Base-by-base conservation (phyloP, 2,797 vertebrate species). In the Lagorchestes hirsutus region DNA sequence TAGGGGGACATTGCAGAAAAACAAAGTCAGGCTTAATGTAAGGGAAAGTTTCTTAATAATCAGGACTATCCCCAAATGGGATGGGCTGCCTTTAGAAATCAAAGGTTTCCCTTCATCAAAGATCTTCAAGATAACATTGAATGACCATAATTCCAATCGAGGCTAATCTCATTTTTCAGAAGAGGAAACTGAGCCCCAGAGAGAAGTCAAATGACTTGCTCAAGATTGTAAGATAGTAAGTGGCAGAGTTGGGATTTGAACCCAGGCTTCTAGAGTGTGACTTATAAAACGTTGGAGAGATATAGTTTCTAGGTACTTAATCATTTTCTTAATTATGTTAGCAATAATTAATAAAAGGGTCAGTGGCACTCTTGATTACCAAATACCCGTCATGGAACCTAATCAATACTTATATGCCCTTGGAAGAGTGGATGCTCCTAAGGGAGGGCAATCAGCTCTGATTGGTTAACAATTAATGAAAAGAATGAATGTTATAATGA, bases 171-270 rank as follows among this genome's bases (percentile, higher is more conserved):
- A 54, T 62, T 91, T 54, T 55, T 28, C 12, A 6, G 29, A 46
- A 2, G 27, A 62, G 29, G 14, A 90, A 55, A 31, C 0, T 5
- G 40, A 91, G 90, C 12, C 55, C 90, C 4, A 58, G 74, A 91
- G 58, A 90, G 52, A 92, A 0, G 46, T 4, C n/a, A 87, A 91
- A 31, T 92, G 50, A 50, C 9, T 87, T 96, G 54, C 50, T 4
- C n/a, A 10, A 31, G 92, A n/a, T 91, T 54, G 96, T n/a, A 92
- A 67, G 14, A 22, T 87, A 74, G 9, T 93, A 93, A 90, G 3
- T 91, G 55, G 9, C 56, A 11, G 92, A 90, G 50, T 1, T 55
- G 31, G 0, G 29, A 55, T 55, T 34, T 56, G 62, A 90, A 55
- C 18, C 29, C 24, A 58, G 56, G 55, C 31, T 6, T 40, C 18